Evolutionary conservation across 92 coral and sea anemone genomes (phyloP).

Genomic region (Phenganax stokvisi): DNA sequence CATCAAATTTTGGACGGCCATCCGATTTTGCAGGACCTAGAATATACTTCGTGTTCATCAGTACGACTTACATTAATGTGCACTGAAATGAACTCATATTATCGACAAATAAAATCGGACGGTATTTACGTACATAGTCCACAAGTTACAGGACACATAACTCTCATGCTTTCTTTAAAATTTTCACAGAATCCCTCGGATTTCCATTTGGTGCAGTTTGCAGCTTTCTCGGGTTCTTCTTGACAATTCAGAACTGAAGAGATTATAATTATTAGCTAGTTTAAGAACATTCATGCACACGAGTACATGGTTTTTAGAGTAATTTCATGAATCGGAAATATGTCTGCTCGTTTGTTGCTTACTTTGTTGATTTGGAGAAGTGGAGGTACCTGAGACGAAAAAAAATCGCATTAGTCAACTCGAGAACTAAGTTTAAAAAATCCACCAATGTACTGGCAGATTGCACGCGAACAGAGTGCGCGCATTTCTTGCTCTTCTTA

Average conservation of each 20-base stretch:
- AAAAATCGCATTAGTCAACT: neutral
- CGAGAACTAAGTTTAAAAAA: neutral
- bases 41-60: neutral
- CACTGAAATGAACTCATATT: too few species aligned
- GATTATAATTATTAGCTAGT: neutral
- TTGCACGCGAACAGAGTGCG: neutral
- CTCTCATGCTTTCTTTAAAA: slow-evolving; percentile 36
- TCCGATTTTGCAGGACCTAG: slow-evolving; percentile 2
- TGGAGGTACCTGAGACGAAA: slow-evolving; percentile 11
- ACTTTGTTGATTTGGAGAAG: neutral
- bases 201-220: slow-evolving; percentile 30
- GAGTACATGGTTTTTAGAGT: neutral
- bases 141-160: slow-evolving; percentile 27
- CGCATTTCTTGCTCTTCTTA: neutral
- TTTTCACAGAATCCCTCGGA: slow-evolving; percentile 32
- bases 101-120: neutral
- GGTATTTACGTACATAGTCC: slow-evolving; percentile 27
- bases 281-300: neutral
- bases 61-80: too few species aligned
- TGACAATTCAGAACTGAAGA: neutral
- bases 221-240: slow-evolving; percentile 27
- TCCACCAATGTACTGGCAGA: neutral
- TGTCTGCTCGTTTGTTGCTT: too few species aligned
- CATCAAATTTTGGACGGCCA: neutral
- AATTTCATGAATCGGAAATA: neutral